Evolutionary conservation across 2,888 invertebrate species (phyloP).

Genomic region (Drosophila antonietae): DNA sequence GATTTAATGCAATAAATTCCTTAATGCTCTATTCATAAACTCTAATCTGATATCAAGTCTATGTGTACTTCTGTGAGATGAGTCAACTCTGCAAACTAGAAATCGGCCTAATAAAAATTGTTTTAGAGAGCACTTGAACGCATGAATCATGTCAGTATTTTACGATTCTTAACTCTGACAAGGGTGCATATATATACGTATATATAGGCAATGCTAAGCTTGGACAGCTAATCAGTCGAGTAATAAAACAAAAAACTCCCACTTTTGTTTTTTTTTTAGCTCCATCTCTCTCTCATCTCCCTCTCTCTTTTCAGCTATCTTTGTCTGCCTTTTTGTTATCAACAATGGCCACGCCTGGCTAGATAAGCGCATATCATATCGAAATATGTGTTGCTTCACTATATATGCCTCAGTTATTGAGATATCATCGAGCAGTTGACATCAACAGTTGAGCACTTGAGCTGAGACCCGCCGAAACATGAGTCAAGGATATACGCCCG

Average conservation of each 20-base stretch:
- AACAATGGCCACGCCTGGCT: constrained; percentile 15
- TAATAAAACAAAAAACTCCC: neutral
- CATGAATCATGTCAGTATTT: constrained; percentile 37
- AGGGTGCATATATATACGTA: neutral
- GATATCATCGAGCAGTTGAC: constrained; percentile 6
- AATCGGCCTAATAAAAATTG: neutral
- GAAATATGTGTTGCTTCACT: constrained; percentile 5
- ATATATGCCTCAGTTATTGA: constrained; percentile 34
- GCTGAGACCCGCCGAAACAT: constrained; percentile 5
- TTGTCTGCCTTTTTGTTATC: constrained; percentile 24
- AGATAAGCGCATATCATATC: constrained; percentile 37
- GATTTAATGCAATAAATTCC: neutral
- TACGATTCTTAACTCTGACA: neutral
- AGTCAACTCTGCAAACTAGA: constrained; percentile 31
- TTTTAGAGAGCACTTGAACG: constrained; percentile 5
- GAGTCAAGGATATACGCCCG: constrained; percentile 52
- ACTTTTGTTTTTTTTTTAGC: neutral
- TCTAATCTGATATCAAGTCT: neutral
- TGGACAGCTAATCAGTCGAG: constrained; percentile 11
- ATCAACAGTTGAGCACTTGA: neutral
- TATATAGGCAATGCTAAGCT: neutral
- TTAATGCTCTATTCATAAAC: neutral
- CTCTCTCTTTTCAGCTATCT: neutral
- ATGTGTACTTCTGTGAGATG: constrained; percentile 16
- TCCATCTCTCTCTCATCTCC: neutral